Percentiles rank a stretch among this genome's conserved stretches.
Evolutionary conservation across 1,140 invertebrate genomes (phyloP).

Genomic region (Triops longicaudatus): DNA sequence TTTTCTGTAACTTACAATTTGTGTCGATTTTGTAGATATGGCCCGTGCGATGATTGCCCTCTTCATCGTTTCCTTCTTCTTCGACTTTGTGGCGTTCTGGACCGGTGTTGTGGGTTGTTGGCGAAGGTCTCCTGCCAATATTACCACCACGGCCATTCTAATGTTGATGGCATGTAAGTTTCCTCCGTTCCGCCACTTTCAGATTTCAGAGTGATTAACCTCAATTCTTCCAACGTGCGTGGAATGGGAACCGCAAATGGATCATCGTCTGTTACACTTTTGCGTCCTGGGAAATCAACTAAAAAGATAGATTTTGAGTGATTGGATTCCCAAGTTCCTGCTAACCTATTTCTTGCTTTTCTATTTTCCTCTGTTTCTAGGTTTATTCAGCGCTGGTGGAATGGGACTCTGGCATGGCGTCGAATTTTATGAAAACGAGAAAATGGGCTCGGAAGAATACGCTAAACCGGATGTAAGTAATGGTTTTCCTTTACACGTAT

Average conservation of each 20-base stretch:
- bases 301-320: not conserved
- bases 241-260: not conserved
- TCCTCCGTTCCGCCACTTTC: not conserved
- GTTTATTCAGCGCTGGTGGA: conserved; percentile 74
- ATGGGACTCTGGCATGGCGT: conserved; percentile 94
- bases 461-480: conserved; percentile 18
- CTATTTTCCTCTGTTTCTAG: conserved; percentile 43
- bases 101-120: conserved; percentile 86
- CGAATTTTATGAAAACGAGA: conserved; percentile 90
- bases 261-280: not conserved
- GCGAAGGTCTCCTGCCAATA: conserved; percentile 82
- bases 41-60: conserved; percentile 81
- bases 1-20: too few relatives aligned
- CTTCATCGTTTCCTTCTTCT: conserved; percentile 80
- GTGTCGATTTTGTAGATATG: conserved; percentile 59
- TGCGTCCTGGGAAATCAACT: not conserved
- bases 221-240: not conserved
- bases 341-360: not conserved
- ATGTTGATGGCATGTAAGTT: conserved; percentile 79
- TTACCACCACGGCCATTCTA: conserved; percentile 83
- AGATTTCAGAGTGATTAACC: not conserved
- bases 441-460: conserved; percentile 44
- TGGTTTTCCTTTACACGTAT: not conserved
- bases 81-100: conserved; percentile 85
- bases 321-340: not conserved